These are phyloP conservation scores for Platanista minor DNA, from an alignment of 2,113 vertebrate genomes.

Conservation along the genomic window DNA sequence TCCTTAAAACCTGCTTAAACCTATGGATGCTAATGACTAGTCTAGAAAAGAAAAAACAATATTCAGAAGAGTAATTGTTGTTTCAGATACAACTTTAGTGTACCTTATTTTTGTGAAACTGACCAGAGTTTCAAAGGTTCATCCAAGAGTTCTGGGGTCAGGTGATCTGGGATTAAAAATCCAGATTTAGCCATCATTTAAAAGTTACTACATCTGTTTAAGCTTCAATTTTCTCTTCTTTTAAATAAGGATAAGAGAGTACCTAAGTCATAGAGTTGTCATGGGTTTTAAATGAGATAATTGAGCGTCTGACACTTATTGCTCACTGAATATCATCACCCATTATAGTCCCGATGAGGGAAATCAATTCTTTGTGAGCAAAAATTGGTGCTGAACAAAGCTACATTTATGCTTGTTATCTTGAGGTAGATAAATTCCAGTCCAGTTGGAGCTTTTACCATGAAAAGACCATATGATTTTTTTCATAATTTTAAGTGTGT, in stretches of 20 bases:
- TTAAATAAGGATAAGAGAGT: not conserved
- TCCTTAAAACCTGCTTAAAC: not conserved
- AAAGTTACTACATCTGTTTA: not conserved
- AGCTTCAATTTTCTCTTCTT: not conserved
- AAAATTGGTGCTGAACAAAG: not conserved
- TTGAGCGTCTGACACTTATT: not conserved
- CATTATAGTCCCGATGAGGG: not conserved
- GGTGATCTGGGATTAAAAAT: not conserved
- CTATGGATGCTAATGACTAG: not conserved
- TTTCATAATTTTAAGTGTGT: not conserved
- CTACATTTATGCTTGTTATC: not conserved
- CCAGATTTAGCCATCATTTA: not conserved
- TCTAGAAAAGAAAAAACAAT: not conserved
- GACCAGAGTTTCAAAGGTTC: not conserved
- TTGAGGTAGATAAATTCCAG: slow-evolving; percentile 12
- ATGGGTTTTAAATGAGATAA: not conserved
- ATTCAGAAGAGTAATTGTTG: not conserved
- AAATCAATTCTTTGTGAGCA: not conserved
- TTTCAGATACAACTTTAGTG: not conserved
- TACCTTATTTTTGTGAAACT: slow-evolving; percentile 9
- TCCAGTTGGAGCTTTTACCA: not conserved
- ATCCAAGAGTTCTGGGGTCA: not conserved
- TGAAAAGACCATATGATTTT: not conserved
- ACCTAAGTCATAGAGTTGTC: not conserved
- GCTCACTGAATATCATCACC: not conserved